Conservation (phyloP, 2,113 vertebrate genomes). For the Perognathus longimembris region DNA sequence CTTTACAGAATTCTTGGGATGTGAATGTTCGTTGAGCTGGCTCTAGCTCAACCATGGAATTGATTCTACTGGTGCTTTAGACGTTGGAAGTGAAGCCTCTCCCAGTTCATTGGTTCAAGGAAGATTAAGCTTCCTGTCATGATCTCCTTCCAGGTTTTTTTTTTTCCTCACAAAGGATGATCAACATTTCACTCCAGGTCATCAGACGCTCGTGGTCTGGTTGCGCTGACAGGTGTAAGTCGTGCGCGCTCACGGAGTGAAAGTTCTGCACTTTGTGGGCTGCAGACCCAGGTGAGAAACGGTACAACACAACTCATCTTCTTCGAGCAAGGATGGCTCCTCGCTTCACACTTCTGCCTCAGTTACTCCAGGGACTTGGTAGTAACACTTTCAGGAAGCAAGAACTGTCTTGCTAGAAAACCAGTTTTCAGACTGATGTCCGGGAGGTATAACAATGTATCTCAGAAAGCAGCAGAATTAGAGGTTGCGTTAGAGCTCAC, state of each 20-base stretch:
- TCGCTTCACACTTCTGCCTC: too few relatives aligned
- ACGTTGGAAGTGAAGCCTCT: background rate
- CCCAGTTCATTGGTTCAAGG: background rate
- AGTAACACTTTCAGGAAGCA: too few relatives aligned
- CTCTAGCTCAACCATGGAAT: background rate
- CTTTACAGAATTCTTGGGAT: slow-evolving; percentile 9
- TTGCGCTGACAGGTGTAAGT: too few relatives aligned
- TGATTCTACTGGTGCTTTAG: background rate
- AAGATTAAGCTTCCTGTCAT: background rate
- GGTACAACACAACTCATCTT: too few relatives aligned
- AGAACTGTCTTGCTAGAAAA: too few relatives aligned
- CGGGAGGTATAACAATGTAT: too few relatives aligned
- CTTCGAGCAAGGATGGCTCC: too few relatives aligned
- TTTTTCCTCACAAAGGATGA: background rate
- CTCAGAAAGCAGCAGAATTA: too few relatives aligned
- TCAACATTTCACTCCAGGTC: background rate
- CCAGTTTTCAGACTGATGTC: too few relatives aligned
- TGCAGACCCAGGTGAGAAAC: background rate
- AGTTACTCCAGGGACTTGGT: too few relatives aligned
- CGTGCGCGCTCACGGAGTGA: background rate
- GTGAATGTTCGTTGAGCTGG: background rate
- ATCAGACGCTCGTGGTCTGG: background rate
- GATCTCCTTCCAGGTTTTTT: background rate
- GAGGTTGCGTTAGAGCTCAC: too few relatives aligned
- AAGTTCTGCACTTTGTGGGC: background rate